Evolutionary conservation across 2,888 invertebrate species (phyloP), one percentile per base, ranked within the genome.

Genomic region (Drosophila nr. perissopoda): DNA sequence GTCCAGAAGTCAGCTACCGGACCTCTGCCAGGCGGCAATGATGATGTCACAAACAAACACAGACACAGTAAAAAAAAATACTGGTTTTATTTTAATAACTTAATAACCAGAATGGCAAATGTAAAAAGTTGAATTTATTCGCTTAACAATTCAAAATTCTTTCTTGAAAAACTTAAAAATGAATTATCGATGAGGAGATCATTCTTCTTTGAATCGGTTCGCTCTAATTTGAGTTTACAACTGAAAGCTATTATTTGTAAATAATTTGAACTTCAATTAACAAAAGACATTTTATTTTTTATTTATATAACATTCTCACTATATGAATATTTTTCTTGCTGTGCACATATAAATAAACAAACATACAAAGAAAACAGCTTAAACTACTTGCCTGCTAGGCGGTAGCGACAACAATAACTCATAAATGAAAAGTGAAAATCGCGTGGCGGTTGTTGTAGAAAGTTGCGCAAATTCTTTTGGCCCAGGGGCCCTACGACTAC

Each of bases 341-440:
- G 56, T 56, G 56, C 51, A 65, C 18, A 69, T 21, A 18, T 45
- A 69, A 27, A 75, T n/a, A 57, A 38, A 56, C 29, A 69, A 31
- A 66, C 40, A 60, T 27, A 11, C 38, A 49, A 18, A 58, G 36
- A 64, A 13, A 53, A 56, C n/a, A 48, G 36, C 45, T 59, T 58
- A 18, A n/a, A 21, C 34, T 29, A 40, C 56, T 57, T 52, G 59
- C 2, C 18, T 21, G 49, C 10, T 33, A 27, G 48, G 51, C 73
- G 57, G 67, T 31, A 61, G 62, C 67, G 54, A 62, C 74, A 76
- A 82, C 75, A 90, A 86, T 84, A 84, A 83, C 68, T 86, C 83
- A 83, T 90, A 90, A 90, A 89, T 87, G 90, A 90, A 87, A 87
- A 87, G 87, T 87, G 87, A 87, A 87, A 87, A 90, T 87, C 87